Conservation (phyloP, 2,888 invertebrate genomes). For the Cerastoderma edule region DNA sequence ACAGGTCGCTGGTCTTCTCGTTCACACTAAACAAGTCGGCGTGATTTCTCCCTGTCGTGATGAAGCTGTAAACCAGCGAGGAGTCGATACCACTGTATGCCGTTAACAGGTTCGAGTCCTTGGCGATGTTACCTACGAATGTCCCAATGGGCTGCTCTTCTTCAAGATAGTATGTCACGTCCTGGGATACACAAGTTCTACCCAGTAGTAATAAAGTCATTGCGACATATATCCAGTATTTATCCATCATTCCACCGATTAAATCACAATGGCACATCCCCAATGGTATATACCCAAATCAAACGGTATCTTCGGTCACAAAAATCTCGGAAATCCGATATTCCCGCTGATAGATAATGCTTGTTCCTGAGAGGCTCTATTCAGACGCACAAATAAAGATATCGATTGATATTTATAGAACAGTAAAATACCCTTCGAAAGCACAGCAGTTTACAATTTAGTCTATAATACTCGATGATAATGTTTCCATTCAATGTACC, state of each 20-base stretch:
- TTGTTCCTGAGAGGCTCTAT: no score
- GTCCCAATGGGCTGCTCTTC: conserved; percentile 75
- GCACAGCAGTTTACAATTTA: no score
- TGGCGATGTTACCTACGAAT: conserved; percentile 68
- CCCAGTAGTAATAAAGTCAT: conserved; percentile 15
- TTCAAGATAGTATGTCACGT: conserved; percentile 68
- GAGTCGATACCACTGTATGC: conserved; percentile 57
- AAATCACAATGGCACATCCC: conserved; percentile 13
- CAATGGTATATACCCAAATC: conserved; percentile 16
- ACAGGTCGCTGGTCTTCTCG: conserved; percentile 55
- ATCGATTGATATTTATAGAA: no score
- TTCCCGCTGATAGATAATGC: no score
- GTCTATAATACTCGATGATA: no score
- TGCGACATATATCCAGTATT: conserved; percentile 8
- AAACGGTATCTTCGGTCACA: no score
- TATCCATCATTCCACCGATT: conserved; percentile 15
- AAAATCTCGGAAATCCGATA: no score
- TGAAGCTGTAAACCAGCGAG: conserved; percentile 68
- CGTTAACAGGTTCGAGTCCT: conserved; percentile 64
- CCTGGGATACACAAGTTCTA: conserved; percentile 31
- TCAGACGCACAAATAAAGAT: no score
- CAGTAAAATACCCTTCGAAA: no score
- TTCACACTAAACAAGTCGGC: conserved; percentile 57
- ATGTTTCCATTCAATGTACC: conserved; percentile 10
- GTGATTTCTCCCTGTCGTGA: conserved; percentile 56